Conservation (phyloP, 1,140 invertebrate genomes). For the Dolichoris vasculosae region DNA sequence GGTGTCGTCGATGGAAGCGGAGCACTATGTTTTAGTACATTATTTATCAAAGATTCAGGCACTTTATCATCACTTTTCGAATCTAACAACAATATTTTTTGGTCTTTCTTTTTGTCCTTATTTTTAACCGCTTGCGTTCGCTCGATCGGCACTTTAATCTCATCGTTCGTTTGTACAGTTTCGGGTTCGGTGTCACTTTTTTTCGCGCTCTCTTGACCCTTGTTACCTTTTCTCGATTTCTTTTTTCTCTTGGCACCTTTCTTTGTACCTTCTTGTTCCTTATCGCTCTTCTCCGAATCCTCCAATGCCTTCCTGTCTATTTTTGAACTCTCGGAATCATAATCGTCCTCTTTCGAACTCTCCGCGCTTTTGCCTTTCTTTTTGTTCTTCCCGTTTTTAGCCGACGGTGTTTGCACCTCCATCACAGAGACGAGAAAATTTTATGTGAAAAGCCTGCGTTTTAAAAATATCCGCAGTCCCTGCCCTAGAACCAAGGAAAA, state of each 20-base stretch:
- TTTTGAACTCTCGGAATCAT: constrained; percentile 33
- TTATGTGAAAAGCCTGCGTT: neutral
- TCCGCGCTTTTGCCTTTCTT: constrained; percentile 22
- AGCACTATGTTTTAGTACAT: constrained; percentile 80
- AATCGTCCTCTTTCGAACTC: constrained; percentile 32
- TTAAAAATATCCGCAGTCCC: neutral
- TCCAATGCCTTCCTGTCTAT: constrained; percentile 21
- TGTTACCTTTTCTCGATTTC: constrained; percentile 17
- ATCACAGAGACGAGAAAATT: neutral
- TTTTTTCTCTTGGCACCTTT: constrained; percentile 36
- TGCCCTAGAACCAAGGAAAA: neutral
- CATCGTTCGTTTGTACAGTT: neutral
- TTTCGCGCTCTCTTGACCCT: constrained; percentile 11
- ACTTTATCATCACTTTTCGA: constrained; percentile 53
- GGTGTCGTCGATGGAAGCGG: constrained; percentile 78
- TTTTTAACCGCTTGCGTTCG: neutral
- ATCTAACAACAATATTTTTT: neutral
- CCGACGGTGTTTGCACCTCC: constrained; percentile 22
- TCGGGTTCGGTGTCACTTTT: constrained; percentile 34
- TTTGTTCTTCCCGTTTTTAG: constrained; percentile 20
- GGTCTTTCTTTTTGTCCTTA: constrained; percentile 1
- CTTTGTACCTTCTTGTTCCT: constrained; percentile 14
- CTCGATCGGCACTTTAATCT: constrained; percentile 9
- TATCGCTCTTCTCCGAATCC: constrained; percentile 42
- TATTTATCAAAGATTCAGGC: constrained; percentile 73